Evolutionary conservation across 1,140 invertebrate species (phyloP), one percentile per base, ranked within the genome.

Genomic region (Neodiprion fabricii): DNA sequence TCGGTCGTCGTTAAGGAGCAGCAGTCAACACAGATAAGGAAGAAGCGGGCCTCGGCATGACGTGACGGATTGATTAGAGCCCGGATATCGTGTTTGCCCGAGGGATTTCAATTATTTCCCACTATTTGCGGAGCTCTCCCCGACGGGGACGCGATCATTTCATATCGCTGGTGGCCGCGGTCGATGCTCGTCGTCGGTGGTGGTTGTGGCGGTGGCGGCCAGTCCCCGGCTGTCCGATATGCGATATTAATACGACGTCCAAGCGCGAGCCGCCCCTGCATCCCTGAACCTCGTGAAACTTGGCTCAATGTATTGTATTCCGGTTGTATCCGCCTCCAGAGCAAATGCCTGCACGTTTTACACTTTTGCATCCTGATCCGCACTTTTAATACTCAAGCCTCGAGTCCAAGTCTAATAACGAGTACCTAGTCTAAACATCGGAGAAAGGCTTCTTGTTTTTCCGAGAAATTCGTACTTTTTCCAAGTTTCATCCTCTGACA

Each of bases 121-220:
- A 85, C 81, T 87, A 87, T 87, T 87, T 87, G 83, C 86, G 77
- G 81, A 87, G 85, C 86, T 85, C 85, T 87, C 83, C 82, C 83
- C 80, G 81, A 81, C 81, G 76, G 75, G 28, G 28, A 40, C 72
- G 81, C 80, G 80, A 86, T 86, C 83, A 85, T 86, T 84, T 85
- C 84, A 84, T 85, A 85, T 86, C 78, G 77, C 78, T 74, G 53
- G 53, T 61, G 53, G 53, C 53, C 11, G 53, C n/a, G 53, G 53
- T 61, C 53, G 53, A 61, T 17, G 53, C 11, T 17, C 11, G 53
- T 61, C 11, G 53, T 61, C 53, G 53, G n/a, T 61, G 53, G 53
- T 61, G 53, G 53, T 7, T 17, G 53, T 17, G n/a, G 75, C 72
- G 74, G 71, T 53, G 69, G 61, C 17, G 61, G 49, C 73, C 70